Evolutionary conservation across 1,140 invertebrate genomes (phyloP).

Genomic region (Atta cephalotes): DNA sequence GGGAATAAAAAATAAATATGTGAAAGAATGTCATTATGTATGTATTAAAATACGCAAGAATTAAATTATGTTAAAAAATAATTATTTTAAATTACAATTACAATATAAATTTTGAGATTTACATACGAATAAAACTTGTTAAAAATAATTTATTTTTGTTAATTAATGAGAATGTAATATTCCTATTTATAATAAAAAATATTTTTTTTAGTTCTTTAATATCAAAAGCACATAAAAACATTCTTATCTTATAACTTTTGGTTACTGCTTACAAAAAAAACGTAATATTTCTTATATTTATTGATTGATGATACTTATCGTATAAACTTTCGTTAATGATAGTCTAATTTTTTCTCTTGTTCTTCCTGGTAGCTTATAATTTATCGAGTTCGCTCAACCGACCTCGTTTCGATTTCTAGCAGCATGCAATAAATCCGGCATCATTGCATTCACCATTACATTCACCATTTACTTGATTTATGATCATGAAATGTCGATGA

Average conservation of each 20-base stretch:
- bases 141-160: constrained; percentile 2
- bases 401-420: constrained; percentile 62
- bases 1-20: background rate
- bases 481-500: constrained; percentile 74
- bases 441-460: constrained; percentile 63
- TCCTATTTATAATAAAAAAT: background rate
- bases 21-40: background rate
- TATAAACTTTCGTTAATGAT: constrained; percentile 49
- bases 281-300: background rate
- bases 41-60: background rate
- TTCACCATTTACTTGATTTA: constrained; percentile 79
- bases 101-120: constrained; percentile 12
- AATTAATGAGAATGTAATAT: background rate
- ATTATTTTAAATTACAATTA: constrained; percentile 16
- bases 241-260: background rate
- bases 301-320: constrained; percentile 32
- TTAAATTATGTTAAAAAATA: background rate
- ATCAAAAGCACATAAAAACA: background rate
- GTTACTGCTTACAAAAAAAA: background rate
- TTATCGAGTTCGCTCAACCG: constrained; percentile 60
- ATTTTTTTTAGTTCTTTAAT: background rate
- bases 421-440: constrained; percentile 55
- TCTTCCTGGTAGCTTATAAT: constrained; percentile 54
- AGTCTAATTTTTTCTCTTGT: constrained; percentile 38
- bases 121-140: background rate